These are phyloP conservation scores for Neocrepidodera transversa DNA, from an alignment of 2,888 invertebrate species.

Conservation along the genomic window DNA sequence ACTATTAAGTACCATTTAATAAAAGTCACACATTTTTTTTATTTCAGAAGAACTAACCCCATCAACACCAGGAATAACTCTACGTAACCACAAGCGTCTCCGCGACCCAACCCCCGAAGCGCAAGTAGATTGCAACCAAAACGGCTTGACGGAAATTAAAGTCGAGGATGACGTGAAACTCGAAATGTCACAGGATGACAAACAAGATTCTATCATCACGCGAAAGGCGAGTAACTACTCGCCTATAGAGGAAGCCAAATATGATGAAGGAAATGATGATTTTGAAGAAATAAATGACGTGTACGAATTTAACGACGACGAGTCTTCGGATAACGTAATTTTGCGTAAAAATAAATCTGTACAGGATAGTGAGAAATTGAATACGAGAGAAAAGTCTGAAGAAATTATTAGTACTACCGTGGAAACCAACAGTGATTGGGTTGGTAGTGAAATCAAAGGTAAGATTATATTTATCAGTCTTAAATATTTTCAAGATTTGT, in stretches of 20 bases:
- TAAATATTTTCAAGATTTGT: too few relatives aligned
- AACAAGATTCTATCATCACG: slow-evolving; percentile 5
- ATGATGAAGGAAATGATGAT: slow-evolving; percentile 15
- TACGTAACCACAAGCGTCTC: slow-evolving; percentile 70
- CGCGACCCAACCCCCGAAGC: slow-evolving; percentile 44
- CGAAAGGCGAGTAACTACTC: slow-evolving; percentile 26
- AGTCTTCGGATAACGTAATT: slow-evolving; percentile 33
- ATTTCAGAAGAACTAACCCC: too few relatives aligned
- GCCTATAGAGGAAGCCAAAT: slow-evolving; percentile 28
- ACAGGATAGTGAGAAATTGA: slow-evolving; percentile 32
- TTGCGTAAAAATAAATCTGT: slow-evolving; percentile 36
- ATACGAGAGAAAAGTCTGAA: slow-evolving; percentile 42
- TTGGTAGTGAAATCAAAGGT: slow-evolving; percentile 46
- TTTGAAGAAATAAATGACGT: slow-evolving; percentile 48
- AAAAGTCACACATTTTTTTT: too few relatives aligned
- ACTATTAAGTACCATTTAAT: too few relatives aligned
- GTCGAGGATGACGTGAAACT: background rate
- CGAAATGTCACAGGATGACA: background rate
- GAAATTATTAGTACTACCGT: slow-evolving; percentile 33
- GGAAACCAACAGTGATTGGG: slow-evolving; percentile 61
- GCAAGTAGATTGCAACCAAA: slow-evolving; percentile 47
- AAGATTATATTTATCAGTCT: background rate
- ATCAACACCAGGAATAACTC: slow-evolving; percentile 63
- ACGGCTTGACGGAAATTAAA: slow-evolving; percentile 41
- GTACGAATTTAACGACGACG: slow-evolving; percentile 54